Conservation (phyloP, 23 tunicate genomes). For the Trididemnum miniatum region DNA sequence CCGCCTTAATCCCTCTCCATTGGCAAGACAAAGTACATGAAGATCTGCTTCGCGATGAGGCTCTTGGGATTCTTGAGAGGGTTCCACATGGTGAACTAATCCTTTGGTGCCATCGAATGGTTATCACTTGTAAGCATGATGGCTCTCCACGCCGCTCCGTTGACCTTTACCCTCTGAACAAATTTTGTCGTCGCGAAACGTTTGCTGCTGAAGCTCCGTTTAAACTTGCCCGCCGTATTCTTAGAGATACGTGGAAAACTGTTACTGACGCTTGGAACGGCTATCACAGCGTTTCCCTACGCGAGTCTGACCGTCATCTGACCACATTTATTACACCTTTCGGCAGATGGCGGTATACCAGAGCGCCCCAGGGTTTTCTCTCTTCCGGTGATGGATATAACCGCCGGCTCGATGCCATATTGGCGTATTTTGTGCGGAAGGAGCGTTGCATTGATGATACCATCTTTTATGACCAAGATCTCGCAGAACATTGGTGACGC, state of each 20-base stretch:
- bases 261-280: slow-evolving; percentile 48
- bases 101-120: slow-evolving; percentile 11
- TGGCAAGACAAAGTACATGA: slow-evolving; percentile 40
- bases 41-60: slow-evolving; percentile 16
- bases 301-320: slow-evolving; percentile 6
- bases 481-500: slow-evolving; percentile 16
- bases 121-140: background rate
- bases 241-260: slow-evolving; percentile 19
- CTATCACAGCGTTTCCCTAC: slow-evolving; percentile 42
- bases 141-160: slow-evolving; percentile 38
- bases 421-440: slow-evolving; percentile 3
- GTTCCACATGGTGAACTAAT: background rate
- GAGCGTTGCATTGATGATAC: slow-evolving; percentile 41
- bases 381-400: slow-evolving; percentile 38
- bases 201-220: slow-evolving; percentile 5
- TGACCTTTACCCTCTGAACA: slow-evolving; percentile 10
- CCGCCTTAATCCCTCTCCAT: slow-evolving; percentile 21
- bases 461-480: background rate
- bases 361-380: slow-evolving; percentile 33
- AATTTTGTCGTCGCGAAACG: slow-evolving; percentile 18
- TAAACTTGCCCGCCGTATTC: slow-evolving; percentile 22
- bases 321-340: slow-evolving; percentile 44
- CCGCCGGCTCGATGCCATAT: slow-evolving; percentile 32
- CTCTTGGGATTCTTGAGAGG: slow-evolving; percentile 14
- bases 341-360: slow-evolving; percentile 26